A percentile compares a stretch with the other conserved stretches of the same genome.
These are phyloP conservation scores for Lates calcarifer DNA, from an alignment of 2,113 vertebrate species.

Conservation along the genomic window DNA sequence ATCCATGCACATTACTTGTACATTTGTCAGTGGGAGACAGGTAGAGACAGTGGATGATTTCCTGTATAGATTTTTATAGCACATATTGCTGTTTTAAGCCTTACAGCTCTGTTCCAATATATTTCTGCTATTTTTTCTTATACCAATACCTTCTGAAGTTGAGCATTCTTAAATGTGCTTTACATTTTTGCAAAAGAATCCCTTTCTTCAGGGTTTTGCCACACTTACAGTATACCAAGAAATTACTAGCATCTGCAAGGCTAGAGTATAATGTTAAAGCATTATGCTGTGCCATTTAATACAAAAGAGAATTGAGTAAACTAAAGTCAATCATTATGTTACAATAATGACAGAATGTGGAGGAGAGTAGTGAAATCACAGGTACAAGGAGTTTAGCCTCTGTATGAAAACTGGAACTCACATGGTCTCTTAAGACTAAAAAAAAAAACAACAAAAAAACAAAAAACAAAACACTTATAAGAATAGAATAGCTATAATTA, in stretches of 20 bases:
- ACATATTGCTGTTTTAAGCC: background rate
- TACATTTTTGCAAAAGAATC: too few relatives aligned
- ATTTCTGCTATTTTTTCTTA: background rate
- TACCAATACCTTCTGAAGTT: background rate
- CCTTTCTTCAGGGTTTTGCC: too few relatives aligned
- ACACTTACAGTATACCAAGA: too few relatives aligned
- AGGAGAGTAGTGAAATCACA: background rate
- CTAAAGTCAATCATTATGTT: background rate
- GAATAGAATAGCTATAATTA: constrained; percentile 8
- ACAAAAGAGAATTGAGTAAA: too few relatives aligned
- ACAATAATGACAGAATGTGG: background rate
- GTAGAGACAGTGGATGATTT: constrained; percentile 11
- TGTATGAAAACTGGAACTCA: background rate
- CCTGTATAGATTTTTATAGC: background rate
- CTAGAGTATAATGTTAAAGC: too few relatives aligned
- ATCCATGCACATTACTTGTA: background rate
- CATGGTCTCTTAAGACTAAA: background rate
- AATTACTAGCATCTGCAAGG: too few relatives aligned
- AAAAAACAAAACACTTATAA: background rate
- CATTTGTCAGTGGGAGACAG: constrained; percentile 59
- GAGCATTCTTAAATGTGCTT: background rate
- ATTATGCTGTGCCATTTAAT: too few relatives aligned
- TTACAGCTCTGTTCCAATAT: background rate
- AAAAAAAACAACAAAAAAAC: background rate
- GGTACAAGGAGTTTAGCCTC: too few relatives aligned